Conservation (phyloP, 2,888 invertebrate species). For the Callyntrura guangdongensis region DNA sequence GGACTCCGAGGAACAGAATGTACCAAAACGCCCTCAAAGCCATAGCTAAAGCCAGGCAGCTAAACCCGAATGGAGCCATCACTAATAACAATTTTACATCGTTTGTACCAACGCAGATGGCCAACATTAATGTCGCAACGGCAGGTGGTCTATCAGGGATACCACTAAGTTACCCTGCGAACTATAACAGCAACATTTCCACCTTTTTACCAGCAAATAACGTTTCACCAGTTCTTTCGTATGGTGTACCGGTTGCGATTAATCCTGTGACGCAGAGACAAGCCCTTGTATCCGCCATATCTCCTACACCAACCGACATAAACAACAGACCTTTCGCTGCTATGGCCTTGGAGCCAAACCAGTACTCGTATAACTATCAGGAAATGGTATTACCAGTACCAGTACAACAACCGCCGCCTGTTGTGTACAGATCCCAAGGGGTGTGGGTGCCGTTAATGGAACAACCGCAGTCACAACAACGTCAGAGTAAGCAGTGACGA, state of each 20-base stretch:
- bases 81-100: not conserved
- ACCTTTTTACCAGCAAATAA: not conserved
- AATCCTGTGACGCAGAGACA: not conserved
- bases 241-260: not conserved
- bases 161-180: not conserved
- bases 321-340: constrained; percentile 25
- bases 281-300: constrained; percentile 42
- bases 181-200: not conserved
- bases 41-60: not conserved
- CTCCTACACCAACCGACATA: not conserved
- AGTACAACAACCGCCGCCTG: not conserved
- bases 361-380: constrained; percentile 8
- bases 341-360: not conserved
- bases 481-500: not conserved
- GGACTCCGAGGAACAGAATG: constrained; percentile 65
- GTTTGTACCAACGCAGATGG: not conserved
- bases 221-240: not conserved
- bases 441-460: constrained; percentile 59
- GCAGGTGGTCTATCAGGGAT: not conserved
- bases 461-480: not conserved
- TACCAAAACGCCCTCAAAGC: constrained; percentile 59
- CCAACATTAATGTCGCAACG: not conserved
- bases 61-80: not conserved
- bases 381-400: constrained; percentile 53
- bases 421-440: constrained; percentile 44